Evolutionary conservation across 2,797 vertebrate species (phyloP), one percentile per base, ranked within the genome.

Genomic region (Coranthus polyacanthus): DNA sequence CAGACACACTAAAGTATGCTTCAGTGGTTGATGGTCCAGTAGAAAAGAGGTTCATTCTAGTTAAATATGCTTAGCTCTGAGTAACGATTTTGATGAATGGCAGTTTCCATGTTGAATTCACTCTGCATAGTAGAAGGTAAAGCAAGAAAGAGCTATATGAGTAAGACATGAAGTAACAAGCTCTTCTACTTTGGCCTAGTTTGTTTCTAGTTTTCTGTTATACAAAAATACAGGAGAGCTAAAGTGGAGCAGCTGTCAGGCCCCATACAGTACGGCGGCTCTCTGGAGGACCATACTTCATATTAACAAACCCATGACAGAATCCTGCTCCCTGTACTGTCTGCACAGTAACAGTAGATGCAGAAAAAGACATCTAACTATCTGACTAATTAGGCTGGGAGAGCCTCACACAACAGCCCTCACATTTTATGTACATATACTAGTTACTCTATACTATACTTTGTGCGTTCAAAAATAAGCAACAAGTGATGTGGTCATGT

Each of bases 241-340:
- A 43, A 88, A 88, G 72, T 85, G 52, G 85, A 85, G 70, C 85
- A 86, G 61, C 68, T 79, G 75, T 73, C 72, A 74, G 36, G 60
- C 9, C 15, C 26, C 54, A 52, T 66, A 61, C 56, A 18, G 63
- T 45, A 49, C 74, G 60, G 38, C 3, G 22, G 17, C 39, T 78
- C 82, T 82, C 81, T 51, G 20, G 57, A 65, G 85, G 44, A 63
- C n/a, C 49, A 55, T 67, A 24, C 64, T 62, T 84, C 70, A 75
- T 64, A 52, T 59, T 66, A 85, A 82, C 62, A 51, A 79, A 72
- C 37, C 57, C 12, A 45, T 24, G 63, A 79, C 66, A 68, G 56
- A 68, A 26, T 49, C 32, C 38, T 39, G 59, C 52, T 60, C 29
- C 17, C 16, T 36, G 2, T 64, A 44, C 26, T 56, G 15, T 49